Percentiles rank a stretch among this genome's conserved stretches.
Evolutionary conservation across 2,113 vertebrate species (phyloP).

Genomic region (Monopterus albus): DNA sequence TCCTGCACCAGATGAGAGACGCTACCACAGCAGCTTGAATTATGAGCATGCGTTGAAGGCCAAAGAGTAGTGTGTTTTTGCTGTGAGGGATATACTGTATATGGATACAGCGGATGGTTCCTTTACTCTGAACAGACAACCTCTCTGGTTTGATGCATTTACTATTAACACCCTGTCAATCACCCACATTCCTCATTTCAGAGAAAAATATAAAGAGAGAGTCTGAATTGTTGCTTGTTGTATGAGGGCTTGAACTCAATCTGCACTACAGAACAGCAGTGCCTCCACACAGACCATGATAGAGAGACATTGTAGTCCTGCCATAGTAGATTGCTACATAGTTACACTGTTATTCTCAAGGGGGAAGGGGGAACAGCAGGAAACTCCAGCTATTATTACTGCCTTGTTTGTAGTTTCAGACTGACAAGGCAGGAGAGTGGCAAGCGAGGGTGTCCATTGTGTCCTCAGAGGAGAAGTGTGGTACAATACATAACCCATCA

Average conservation of each 20-base stretch:
- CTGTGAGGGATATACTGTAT: slow-evolving; percentile 24
- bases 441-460: slow-evolving; percentile 20
- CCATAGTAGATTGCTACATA: slow-evolving; percentile 47
- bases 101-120: not conserved
- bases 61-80: slow-evolving; percentile 26
- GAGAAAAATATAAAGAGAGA: slow-evolving; percentile 54
- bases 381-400: slow-evolving; percentile 50
- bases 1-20: not conserved
- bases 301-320: slow-evolving; percentile 36
- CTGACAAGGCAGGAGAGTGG: slow-evolving; percentile 41
- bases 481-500: slow-evolving; percentile 35
- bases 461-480: slow-evolving; percentile 41
- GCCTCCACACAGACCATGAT: slow-evolving; percentile 26
- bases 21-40: slow-evolving; percentile 13
- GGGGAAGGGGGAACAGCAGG: slow-evolving; percentile 44
- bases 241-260: slow-evolving; percentile 76
- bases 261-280: slow-evolving; percentile 43
- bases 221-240: slow-evolving; percentile 34
- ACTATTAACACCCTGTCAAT: slow-evolving; percentile 66
- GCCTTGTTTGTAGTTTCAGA: slow-evolving; percentile 68
- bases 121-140: slow-evolving; percentile 36
- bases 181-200: slow-evolving; percentile 43
- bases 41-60: slow-evolving; percentile 22
- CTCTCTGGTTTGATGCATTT: slow-evolving; percentile 46
- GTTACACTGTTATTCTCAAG: slow-evolving; percentile 41